A percentile compares a stretch with the other conserved stretches of the same genome.
Evolutionary conservation across 2,797 vertebrate genomes (phyloP).

Genomic region (Vespertilio murinus): DNA sequence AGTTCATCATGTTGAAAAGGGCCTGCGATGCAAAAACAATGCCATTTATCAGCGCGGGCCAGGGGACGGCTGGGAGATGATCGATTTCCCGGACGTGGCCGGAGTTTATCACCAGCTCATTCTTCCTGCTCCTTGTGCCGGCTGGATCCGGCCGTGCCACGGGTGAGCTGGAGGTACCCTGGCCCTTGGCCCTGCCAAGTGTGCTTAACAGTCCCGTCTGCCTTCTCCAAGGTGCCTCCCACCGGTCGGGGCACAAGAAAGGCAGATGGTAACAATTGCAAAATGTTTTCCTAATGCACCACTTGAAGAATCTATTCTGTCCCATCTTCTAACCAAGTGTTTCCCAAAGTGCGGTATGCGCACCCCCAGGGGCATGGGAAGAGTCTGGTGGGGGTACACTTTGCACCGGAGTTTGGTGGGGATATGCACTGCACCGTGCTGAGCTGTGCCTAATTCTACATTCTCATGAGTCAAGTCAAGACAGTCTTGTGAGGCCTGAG

Average conservation of each 20-base stretch:
- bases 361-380: too few species aligned
- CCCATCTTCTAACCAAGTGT: too few species aligned
- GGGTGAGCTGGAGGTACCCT: slow-evolving; percentile 29
- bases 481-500: too few species aligned
- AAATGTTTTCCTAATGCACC: background rate
- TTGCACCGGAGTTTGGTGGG: too few species aligned
- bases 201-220: background rate
- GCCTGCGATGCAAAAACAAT: slow-evolving; percentile 79
- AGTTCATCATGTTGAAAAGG: slow-evolving; percentile 82
- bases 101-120: slow-evolving; percentile 74
- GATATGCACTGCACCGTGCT: too few species aligned
- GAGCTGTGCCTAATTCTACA: too few species aligned
- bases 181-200: slow-evolving; percentile 27
- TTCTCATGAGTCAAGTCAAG: too few species aligned
- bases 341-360: too few species aligned
- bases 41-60: slow-evolving; percentile 74
- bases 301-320: background rate
- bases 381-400: too few species aligned
- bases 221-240: slow-evolving; percentile 31
- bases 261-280: background rate
- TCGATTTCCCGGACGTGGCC: slow-evolving; percentile 66
- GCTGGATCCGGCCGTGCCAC: slow-evolving; percentile 48
- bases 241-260: background rate
- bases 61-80: slow-evolving; percentile 70
- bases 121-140: slow-evolving; percentile 70